These are phyloP conservation scores for Corythornis madagascariensis DNA, from an alignment of 2,113 vertebrate species.

Conservation along the genomic window DNA sequence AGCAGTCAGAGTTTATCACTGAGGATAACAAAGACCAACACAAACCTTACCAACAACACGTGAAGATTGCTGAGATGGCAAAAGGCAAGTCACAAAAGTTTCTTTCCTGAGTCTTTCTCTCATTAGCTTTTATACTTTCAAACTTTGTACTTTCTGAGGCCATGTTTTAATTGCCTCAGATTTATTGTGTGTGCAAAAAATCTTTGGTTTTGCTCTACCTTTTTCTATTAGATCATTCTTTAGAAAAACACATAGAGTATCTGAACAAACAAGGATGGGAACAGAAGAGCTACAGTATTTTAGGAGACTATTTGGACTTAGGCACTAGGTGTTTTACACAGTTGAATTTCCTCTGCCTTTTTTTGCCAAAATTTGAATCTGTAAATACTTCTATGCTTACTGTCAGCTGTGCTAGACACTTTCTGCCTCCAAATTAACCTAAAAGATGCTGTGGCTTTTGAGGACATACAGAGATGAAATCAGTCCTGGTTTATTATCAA, in stretches of 20 bases:
- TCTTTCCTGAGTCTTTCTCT: background rate
- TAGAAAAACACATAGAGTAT: background rate
- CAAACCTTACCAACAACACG: slow-evolving; percentile 68
- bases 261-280: background rate
- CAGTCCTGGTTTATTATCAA: background rate
- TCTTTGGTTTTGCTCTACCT: background rate
- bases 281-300: background rate
- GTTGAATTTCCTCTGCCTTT: background rate
- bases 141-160: background rate
- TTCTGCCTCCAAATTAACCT: background rate
- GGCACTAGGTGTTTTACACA: background rate
- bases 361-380: background rate
- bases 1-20: slow-evolving; percentile 84
- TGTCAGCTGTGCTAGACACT: background rate
- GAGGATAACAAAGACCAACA: slow-evolving; percentile 71
- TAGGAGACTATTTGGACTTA: background rate
- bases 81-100: slow-evolving; percentile 74
- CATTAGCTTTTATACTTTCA: background rate
- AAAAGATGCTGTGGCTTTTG: background rate
- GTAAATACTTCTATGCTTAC: background rate
- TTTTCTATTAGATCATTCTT: background rate
- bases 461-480: background rate
- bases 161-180: background rate
- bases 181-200: background rate
- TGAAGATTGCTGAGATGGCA: slow-evolving; percentile 82